Percentiles rank a stretch among this genome's conserved stretches.
phyloP scores from a whole-genome alignment of 2,797 vertebrate genomes.

The Fundulus diaphanus region DNA sequence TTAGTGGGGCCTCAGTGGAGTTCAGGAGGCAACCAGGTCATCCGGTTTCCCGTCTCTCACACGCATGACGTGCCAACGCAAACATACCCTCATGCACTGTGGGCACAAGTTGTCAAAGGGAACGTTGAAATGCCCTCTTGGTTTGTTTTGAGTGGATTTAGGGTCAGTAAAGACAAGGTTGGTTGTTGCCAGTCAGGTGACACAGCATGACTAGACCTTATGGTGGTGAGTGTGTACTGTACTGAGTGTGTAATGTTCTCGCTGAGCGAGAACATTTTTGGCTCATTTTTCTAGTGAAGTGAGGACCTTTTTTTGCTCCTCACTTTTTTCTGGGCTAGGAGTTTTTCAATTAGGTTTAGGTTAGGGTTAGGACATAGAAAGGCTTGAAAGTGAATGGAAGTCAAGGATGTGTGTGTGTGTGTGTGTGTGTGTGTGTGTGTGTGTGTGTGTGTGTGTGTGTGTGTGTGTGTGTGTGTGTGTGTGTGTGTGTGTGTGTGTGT shows the following conservation, averaged over 20 bases:
- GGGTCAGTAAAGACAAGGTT: slow-evolving; percentile 26
- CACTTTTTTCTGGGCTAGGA: no score
- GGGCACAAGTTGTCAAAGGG: slow-evolving; percentile 7
- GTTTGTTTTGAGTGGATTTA: slow-evolving; percentile 63
- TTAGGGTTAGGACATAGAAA: no score
- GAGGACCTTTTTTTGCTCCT: no score
- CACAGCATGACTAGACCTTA: slow-evolving; percentile 28
- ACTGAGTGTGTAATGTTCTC: no score
- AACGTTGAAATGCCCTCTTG: slow-evolving; percentile 31
- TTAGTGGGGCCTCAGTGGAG: slow-evolving; percentile 32
- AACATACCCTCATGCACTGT: slow-evolving; percentile 6
- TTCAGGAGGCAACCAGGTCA: slow-evolving; percentile 26
- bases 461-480: background rate
- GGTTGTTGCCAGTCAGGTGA: slow-evolving; percentile 52
- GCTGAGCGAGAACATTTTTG: no score
- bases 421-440: background rate
- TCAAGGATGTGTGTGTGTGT: no score
- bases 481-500: background rate
- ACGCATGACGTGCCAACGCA: slow-evolving; percentile 11
- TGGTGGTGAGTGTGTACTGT: no score
- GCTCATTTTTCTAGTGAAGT: no score
- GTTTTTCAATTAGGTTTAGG: no score
- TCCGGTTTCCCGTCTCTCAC: slow-evolving; percentile 17
- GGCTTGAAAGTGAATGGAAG: no score
- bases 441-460: background rate